Evolutionary conservation across 1,140 invertebrate genomes (phyloP), one percentile per base, ranked within the genome.

Genomic region (Drosophila ananassae): DNA sequence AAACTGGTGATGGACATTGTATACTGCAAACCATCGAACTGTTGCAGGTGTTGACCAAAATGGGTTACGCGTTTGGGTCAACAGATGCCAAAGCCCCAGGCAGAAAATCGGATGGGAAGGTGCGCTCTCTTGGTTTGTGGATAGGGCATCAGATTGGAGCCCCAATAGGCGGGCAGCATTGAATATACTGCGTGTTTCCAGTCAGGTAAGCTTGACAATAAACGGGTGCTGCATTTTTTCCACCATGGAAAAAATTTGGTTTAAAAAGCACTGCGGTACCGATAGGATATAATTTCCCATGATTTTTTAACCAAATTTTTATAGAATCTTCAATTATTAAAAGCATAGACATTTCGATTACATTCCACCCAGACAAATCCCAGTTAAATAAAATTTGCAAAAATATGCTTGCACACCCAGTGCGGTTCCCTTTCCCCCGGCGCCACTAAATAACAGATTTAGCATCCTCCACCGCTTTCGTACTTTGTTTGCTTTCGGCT

Each of bases 11-110:
- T 46, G 63, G 79, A 12, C 79, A 48, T 50, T 74, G 79, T 68
- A 46, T 25, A 25, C 25, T 34, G 37, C 50, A 37, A 37, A 50
- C 25, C 71, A 48, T 62, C 60, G 60, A 52, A 68, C 66, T 37
- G 62, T 82, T 57, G 64, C 78, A 64, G 64, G 58, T 78, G 82
- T 56, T 64, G 50, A 66, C 64, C 78, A 72, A 89, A 85, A 85
- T 85, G 82, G 82, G 82, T 87, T 78, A 82, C 78, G 78, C 83
- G 63, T 87, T 85, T 89, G 79, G 82, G 82, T 87, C 82, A 85
- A 87, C 82, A 89, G 83, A 68, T 74, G 78, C 60, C 69, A 55
- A 78, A 58, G 50, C 53, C 67, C 67, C 51, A 56, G 59, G 55
- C 68, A 56, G 54, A 30, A 54, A 41, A 41, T 41, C 59, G 59